phyloP scores from a whole-genome alignment of 2,113 vertebrate genomes.

The Paralichthys olivaceus region DNA sequence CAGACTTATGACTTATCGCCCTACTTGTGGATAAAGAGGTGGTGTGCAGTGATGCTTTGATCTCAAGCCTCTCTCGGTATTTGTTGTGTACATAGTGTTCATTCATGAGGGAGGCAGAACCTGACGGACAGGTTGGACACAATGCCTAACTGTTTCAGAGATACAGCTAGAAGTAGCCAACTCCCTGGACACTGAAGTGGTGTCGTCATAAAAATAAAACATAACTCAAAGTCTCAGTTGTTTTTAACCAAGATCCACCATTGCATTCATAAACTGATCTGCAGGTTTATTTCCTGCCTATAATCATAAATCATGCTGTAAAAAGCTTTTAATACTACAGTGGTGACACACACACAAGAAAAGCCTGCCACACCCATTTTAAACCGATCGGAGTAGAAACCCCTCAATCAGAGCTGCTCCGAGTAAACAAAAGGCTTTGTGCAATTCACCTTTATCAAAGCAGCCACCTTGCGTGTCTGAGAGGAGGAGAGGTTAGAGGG shows the following conservation, averaged over 20 bases:
- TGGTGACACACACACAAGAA: background rate
- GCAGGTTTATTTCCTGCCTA: background rate
- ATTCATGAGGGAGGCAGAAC: slow-evolving; percentile 26
- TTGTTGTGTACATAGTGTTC: slow-evolving; percentile 15
- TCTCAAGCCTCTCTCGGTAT: background rate
- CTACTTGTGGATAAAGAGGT: background rate
- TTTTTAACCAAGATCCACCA: no score
- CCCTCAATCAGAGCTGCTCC: background rate
- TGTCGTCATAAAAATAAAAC: background rate
- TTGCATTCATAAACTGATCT: background rate
- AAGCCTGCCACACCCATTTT: slow-evolving; percentile 31
- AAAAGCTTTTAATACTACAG: background rate
- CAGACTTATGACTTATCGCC: background rate
- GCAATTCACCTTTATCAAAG: background rate
- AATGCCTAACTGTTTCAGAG: background rate
- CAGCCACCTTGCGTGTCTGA: background rate
- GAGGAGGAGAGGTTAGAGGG: background rate
- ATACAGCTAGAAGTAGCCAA: background rate
- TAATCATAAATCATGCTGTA: background rate
- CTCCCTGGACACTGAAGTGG: background rate
- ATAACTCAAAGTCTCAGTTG: background rate
- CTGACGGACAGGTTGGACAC: slow-evolving; percentile 55
- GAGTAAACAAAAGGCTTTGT: slow-evolving; percentile 16
- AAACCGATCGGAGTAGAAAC: background rate
- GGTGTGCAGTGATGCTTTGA: background rate